Evolutionary conservation across 2,888 invertebrate genomes (phyloP).

Genomic region (Acanthococcus lagerstroemiae): DNA sequence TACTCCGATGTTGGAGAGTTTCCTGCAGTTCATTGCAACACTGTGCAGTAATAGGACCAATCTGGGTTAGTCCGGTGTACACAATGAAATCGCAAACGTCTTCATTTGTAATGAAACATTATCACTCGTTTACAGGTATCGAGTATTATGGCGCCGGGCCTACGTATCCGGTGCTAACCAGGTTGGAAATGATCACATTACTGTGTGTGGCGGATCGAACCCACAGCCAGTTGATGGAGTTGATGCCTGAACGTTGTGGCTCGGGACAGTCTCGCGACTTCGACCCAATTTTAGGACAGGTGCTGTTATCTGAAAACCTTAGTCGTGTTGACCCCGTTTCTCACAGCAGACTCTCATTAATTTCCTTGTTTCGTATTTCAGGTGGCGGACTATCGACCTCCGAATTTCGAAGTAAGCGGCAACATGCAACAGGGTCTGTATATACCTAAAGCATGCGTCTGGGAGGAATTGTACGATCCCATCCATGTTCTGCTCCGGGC

Average conservation of each 20-base stretch:
- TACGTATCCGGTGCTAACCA: slow-evolving; percentile 43
- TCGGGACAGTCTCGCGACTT: slow-evolving; percentile 66
- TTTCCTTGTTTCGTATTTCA: too few relatives aligned
- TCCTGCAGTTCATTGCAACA: slow-evolving; percentile 80
- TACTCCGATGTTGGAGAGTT: slow-evolving; percentile 72
- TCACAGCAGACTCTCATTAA: too few relatives aligned
- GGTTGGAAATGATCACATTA: slow-evolving; percentile 85
- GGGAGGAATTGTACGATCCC: slow-evolving; percentile 89
- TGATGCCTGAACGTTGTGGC: slow-evolving; percentile 94
- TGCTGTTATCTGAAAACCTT: neutral
- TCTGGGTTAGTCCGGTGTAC: slow-evolving; percentile 51
- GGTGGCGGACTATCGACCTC: slow-evolving; percentile 78
- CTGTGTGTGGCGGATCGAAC: slow-evolving; percentile 90
- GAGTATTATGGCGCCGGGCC: slow-evolving; percentile 21
- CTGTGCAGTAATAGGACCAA: slow-evolving; percentile 80
- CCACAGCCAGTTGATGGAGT: slow-evolving; percentile 86
- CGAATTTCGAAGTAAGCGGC: slow-evolving; percentile 70
- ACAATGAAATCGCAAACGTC: neutral
- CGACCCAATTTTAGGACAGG: slow-evolving; percentile 30
- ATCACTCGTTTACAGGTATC: slow-evolving; percentile 20
- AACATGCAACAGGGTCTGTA: slow-evolving; percentile 74
- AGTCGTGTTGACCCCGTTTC: too few relatives aligned
- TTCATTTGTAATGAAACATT: neutral
- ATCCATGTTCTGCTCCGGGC: slow-evolving; percentile 82
- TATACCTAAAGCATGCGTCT: slow-evolving; percentile 72